A percentile compares a stretch with the other conserved stretches of the same genome.
phyloP scores from a whole-genome alignment of 2,797 vertebrate genomes.

The Alectoris magna region DNA sequence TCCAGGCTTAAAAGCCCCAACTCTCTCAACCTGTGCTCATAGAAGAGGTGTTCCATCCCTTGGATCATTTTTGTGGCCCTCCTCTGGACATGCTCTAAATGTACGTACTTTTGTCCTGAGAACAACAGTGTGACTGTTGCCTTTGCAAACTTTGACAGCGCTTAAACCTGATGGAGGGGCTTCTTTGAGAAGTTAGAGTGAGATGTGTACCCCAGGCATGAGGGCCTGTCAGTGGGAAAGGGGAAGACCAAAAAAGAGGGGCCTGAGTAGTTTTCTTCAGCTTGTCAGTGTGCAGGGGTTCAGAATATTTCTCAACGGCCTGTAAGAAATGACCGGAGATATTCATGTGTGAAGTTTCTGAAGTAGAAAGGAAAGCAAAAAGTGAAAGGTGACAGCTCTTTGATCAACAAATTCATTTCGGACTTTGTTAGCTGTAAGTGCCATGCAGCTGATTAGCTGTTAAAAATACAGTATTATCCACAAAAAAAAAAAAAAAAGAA shows the following conservation, averaged over 20 bases:
- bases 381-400: not conserved
- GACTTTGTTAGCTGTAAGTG: not conserved
- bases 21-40: no score
- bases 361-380: not conserved
- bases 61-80: no score
- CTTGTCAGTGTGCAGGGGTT: not conserved
- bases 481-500: not conserved
- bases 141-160: not conserved
- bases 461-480: not conserved
- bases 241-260: not conserved
- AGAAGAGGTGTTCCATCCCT: no score
- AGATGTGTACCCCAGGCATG: rapidly evolving
- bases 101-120: not conserved
- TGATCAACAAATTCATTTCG: not conserved
- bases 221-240: not conserved
- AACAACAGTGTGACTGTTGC: not conserved
- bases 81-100: not conserved
- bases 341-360: not conserved
- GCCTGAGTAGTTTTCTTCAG: not conserved
- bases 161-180: not conserved
- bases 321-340: not conserved
- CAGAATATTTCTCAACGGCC: not conserved
- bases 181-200: not conserved
- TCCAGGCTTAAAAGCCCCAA: no score
- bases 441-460: not conserved